These are phyloP conservation scores for Chaetops frenatus DNA, from an alignment of 2,113 vertebrate genomes.

Conservation along the genomic window DNA sequence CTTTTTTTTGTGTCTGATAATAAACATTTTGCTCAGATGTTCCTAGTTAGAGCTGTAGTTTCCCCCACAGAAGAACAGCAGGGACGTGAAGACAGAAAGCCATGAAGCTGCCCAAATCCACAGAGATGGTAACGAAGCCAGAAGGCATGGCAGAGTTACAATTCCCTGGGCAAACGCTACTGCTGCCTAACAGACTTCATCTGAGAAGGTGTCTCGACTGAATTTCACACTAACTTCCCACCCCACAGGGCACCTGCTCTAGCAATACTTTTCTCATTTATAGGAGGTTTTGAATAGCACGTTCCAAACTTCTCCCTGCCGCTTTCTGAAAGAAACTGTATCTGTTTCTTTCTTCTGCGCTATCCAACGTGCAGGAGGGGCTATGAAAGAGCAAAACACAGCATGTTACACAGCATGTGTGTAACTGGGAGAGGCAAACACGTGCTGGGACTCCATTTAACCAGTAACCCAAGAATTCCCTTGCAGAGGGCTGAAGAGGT, in stretches of 20 bases:
- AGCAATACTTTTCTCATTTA: neutral
- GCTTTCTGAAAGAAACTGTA: slow-evolving; percentile 22
- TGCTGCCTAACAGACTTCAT: neutral
- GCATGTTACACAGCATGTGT: neutral
- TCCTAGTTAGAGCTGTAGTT: slow-evolving; percentile 25
- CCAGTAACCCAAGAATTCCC: slow-evolving; percentile 34
- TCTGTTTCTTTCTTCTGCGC: slow-evolving; percentile 4
- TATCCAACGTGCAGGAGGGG: neutral
- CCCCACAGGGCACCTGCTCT: neutral
- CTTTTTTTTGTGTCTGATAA: slow-evolving; percentile 38
- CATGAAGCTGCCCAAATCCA: slow-evolving; percentile 24
- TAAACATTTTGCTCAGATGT: slow-evolving; percentile 25
- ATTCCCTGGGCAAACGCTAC: neutral
- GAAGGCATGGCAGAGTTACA: neutral
- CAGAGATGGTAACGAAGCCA: neutral
- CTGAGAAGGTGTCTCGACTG: neutral
- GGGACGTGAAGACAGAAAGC: slow-evolving; percentile 9
- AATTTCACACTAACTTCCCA: neutral
- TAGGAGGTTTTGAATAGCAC: neutral
- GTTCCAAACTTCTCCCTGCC: neutral
- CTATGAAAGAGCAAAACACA: neutral
- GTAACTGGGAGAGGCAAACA: neutral
- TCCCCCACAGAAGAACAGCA: neutral
- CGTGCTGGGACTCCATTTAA: slow-evolving; percentile 23
- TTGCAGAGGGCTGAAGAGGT: neutral